Evolutionary conservation across 1,140 invertebrate species (phyloP).

Genomic region (Coenobita brevimanus): DNA sequence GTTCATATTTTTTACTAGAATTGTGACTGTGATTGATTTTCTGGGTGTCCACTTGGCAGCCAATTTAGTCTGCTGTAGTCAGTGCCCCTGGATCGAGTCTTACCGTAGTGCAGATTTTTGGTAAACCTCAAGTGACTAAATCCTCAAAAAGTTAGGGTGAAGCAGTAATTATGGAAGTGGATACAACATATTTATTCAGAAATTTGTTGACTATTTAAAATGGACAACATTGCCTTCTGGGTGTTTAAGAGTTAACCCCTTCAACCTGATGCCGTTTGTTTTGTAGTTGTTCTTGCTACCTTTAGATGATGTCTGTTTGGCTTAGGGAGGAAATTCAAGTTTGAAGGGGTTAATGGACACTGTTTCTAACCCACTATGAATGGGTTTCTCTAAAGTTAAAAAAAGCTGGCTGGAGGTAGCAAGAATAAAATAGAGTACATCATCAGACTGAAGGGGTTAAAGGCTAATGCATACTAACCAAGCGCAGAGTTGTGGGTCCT

Average conservation of each 20-base stretch:
- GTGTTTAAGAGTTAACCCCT: too few species aligned
- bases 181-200: neutral
- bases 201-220: neutral
- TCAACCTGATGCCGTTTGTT: too few species aligned
- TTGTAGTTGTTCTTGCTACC: too few species aligned
- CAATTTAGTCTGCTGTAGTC: constrained; percentile 33
- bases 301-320: too few species aligned
- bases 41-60: constrained; percentile 53
- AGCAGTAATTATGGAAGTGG: neutral
- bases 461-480: constrained; percentile 14
- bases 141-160: constrained; percentile 13
- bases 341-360: too few species aligned
- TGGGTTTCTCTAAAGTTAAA: too few species aligned
- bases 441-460: too few species aligned
- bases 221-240: constrained; percentile 21
- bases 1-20: constrained; percentile 45
- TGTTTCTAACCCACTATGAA: too few species aligned
- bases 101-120: constrained; percentile 6
- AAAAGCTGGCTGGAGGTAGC: too few species aligned
- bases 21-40: constrained; percentile 44
- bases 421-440: too few species aligned
- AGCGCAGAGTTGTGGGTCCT: constrained; percentile 17
- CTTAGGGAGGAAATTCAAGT: too few species aligned
- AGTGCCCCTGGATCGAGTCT: constrained; percentile 1
- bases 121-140: constrained; percentile 25